Evolutionary conservation across 2,797 vertebrate genomes (phyloP).

Genomic region (Ctenochaetus hawaiiensis): DNA sequence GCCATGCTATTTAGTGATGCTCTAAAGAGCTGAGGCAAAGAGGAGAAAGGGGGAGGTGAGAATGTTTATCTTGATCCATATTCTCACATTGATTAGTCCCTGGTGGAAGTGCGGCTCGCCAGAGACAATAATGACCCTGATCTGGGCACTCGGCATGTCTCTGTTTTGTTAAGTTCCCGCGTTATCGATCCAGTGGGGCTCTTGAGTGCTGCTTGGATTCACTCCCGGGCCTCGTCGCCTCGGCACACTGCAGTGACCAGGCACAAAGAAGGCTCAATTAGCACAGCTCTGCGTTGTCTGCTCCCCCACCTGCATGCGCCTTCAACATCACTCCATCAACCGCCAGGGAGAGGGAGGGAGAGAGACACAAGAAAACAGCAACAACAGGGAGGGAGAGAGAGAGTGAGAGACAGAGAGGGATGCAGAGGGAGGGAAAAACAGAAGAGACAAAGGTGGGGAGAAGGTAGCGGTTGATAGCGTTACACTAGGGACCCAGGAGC

Average conservation of each 20-base stretch:
- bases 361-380: constrained; percentile 25
- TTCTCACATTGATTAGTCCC: constrained; percentile 84
- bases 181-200: constrained; percentile 83
- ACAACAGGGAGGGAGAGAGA: constrained; percentile 25
- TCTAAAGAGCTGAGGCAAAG: constrained; percentile 47
- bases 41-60: constrained; percentile 52
- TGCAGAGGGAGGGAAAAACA: not conserved
- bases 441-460: constrained; percentile 33
- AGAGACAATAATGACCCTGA: constrained; percentile 85
- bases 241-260: constrained; percentile 81
- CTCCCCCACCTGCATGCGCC: constrained; percentile 65
- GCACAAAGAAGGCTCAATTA: constrained; percentile 87
- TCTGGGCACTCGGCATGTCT: constrained; percentile 82
- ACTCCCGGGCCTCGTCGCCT: constrained; percentile 74
- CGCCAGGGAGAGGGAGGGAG: constrained; percentile 42
- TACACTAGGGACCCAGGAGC: constrained; percentile 68
- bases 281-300: constrained; percentile 74
- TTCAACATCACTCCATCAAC: constrained; percentile 80
- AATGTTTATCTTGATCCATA: constrained; percentile 85
- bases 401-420: constrained; percentile 23
- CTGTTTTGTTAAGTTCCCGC: constrained; percentile 86
- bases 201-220: constrained; percentile 84
- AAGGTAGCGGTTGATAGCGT: constrained; percentile 64
- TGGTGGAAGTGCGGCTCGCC: constrained; percentile 79
- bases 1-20: constrained; percentile 19